Evolutionary conservation across 1,140 invertebrate genomes (phyloP).

Genomic region (Calosoma granatense): DNA sequence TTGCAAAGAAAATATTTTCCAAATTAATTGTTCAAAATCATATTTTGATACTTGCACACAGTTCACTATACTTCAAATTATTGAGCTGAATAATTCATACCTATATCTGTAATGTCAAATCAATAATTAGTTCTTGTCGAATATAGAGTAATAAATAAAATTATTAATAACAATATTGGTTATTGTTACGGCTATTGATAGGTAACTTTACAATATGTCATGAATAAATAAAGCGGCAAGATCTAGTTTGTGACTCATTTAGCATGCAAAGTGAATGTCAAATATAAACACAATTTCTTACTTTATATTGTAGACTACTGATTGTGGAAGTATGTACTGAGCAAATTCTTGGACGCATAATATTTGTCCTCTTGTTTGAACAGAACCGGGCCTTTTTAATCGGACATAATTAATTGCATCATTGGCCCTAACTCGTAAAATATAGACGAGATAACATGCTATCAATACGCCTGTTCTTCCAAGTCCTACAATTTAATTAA

Average conservation of each 20-base stretch:
- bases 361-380: conserved; percentile 76
- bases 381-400: conserved; percentile 61
- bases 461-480: conserved; percentile 81
- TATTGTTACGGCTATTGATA: too few relatives aligned
- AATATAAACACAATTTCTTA: conserved; percentile 25
- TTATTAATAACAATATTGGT: too few relatives aligned
- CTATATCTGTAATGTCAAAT: too few relatives aligned
- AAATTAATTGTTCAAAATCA: not conserved
- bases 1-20: not conserved
- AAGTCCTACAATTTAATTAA: conserved; percentile 44
- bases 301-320: conserved; percentile 60
- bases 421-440: conserved; percentile 60
- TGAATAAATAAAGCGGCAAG: too few relatives aligned
- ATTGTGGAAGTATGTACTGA: conserved; percentile 68
- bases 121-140: too few relatives aligned
- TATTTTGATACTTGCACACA: not conserved
- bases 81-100: too few relatives aligned
- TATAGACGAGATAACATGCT: conserved; percentile 76
- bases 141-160: too few relatives aligned
- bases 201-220: too few relatives aligned
- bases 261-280: conserved; percentile 7
- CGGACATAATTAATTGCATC: conserved; percentile 77
- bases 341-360: conserved; percentile 73
- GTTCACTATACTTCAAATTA: too few relatives aligned
- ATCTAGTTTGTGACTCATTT: too few relatives aligned